Evolutionary conservation across 92 coral and sea anemone genomes (phyloP), one percentile per base, ranked within the genome.

Genomic region (Scolanthus callimorphus): DNA sequence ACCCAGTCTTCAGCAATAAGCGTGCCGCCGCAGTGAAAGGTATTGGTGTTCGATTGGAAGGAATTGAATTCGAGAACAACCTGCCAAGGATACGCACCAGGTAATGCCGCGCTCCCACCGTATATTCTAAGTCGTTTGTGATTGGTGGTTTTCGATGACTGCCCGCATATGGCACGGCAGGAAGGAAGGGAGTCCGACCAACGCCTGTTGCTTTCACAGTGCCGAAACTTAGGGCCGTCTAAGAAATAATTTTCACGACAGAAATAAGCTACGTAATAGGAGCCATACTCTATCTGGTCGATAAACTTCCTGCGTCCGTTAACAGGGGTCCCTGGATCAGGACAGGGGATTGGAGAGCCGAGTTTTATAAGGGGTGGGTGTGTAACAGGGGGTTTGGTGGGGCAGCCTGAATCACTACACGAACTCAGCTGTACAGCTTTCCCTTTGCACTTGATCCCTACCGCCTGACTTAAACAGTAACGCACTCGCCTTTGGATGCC

Each of bases 1-100:
- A 92, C 78, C 98, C 96, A 92, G 45, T 80, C 70, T 19, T 92
- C 96, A 50, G 88, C 78, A 52, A 92, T 59, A 2, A 92, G 81
- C 1, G 94, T 67, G 8, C 98, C 98, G 49, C 96, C 98, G 66
- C 98, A 92, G 53, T 79, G 85, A 34, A 84, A 64, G 0, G 44
- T 62, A 31, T 59, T 57, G 48, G 38, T 55, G n/a, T 58, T 60
- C 0, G 75, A 52, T 22, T 68, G 64, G 38, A 55, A 38, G 0
- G 63, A 57, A 17, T 62, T 31, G 11, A 58, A 43, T 51, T 71
- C 80, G 58, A 92, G 51, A 9, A 87, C 96, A 17, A 89, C 98
- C 29, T 92, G 98, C 98, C 98, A 92, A 0, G 98, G 98, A 94
- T 95, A 92, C 27, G 71, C 81, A 12, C 84, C 91, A 51, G 83